phyloP scores from a whole-genome alignment of 2,113 vertebrate genomes.

The Notarius lentiginosus region DNA sequence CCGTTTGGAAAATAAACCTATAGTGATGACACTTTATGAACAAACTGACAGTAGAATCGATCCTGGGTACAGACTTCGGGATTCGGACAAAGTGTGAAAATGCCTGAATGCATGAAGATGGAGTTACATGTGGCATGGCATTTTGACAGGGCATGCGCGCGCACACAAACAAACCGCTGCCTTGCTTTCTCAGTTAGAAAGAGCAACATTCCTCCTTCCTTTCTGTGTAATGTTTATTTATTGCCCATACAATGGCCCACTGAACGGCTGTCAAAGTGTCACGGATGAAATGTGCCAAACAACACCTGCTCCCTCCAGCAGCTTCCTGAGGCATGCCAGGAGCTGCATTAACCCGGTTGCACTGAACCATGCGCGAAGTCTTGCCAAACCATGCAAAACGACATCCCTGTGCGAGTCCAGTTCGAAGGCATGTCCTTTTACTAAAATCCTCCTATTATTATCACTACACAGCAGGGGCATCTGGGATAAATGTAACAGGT shows the following conservation, averaged over 20 bases:
- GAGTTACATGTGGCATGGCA: neutral
- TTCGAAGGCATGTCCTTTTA: neutral
- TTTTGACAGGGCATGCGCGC: neutral
- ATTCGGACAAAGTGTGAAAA: neutral
- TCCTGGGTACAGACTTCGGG: neutral
- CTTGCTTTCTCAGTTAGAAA: neutral
- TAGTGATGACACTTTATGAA: neutral
- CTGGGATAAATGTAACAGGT: neutral
- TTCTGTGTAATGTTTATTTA: constrained; percentile 41
- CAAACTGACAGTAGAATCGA: neutral
- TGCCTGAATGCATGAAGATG: too few species aligned
- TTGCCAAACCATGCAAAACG: neutral
- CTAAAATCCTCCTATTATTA: neutral
- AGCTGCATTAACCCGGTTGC: constrained; percentile 26
- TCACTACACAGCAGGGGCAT: neutral
- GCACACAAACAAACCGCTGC: neutral
- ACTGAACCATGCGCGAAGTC: neutral
- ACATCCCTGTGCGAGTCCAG: neutral
- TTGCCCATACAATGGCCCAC: constrained; percentile 27
- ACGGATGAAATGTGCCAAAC: constrained; percentile 43
- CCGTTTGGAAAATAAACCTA: neutral
- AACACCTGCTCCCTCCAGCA: constrained; percentile 42
- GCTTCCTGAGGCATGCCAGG: constrained; percentile 38
- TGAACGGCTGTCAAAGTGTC: constrained; percentile 35
- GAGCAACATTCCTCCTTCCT: constrained; percentile 13